These are phyloP conservation scores for Ptychochromis oligacanthus DNA, from an alignment of 2,113 vertebrate species.

Conservation along the genomic window DNA sequence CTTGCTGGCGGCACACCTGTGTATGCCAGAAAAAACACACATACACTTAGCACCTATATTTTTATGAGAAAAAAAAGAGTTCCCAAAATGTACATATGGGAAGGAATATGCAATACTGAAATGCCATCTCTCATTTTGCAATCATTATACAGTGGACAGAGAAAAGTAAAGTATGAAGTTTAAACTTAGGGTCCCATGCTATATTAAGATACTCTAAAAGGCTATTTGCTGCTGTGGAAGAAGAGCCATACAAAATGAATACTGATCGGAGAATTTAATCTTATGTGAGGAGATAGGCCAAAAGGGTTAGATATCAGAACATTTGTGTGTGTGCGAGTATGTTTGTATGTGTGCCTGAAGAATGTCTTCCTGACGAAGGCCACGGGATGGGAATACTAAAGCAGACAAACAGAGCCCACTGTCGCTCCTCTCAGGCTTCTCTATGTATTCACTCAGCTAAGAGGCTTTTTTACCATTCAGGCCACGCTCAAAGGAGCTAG, in stretches of 20 bases:
- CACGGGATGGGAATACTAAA: slow-evolving; percentile 76
- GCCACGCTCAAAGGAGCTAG: slow-evolving; percentile 78
- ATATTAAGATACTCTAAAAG: slow-evolving; percentile 16
- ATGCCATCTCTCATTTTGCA: slow-evolving; percentile 23
- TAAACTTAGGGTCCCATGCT: slow-evolving; percentile 2
- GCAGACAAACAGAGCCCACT: slow-evolving; percentile 76
- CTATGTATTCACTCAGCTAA: slow-evolving; percentile 79
- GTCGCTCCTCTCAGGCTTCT: slow-evolving; percentile 72
- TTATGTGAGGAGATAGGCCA: slow-evolving; percentile 44
- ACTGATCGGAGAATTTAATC: slow-evolving; percentile 68
- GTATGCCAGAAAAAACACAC: slow-evolving; percentile 30
- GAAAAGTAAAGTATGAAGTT: slow-evolving; percentile 35
- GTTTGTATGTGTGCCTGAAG: slow-evolving; percentile 18
- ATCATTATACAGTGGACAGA: slow-evolving; percentile 21
- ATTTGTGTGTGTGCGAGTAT: slow-evolving; percentile 40
- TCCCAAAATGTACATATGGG: slow-evolving; percentile 23
- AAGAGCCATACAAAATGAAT: slow-evolving; percentile 55
- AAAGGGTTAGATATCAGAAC: slow-evolving; percentile 62
- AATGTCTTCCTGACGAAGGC: slow-evolving; percentile 75
- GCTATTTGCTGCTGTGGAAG: slow-evolving; percentile 50
- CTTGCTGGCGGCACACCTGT: slow-evolving; percentile 90
- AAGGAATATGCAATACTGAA: slow-evolving; percentile 12
- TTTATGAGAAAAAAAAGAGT: slow-evolving; percentile 11
- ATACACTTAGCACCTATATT: slow-evolving; percentile 29
- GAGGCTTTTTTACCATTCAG: slow-evolving; percentile 78